A percentile compares a stretch with the other conserved stretches of the same genome.
These are phyloP conservation scores for Meiosimyza platycephala DNA, from an alignment of 2,888 invertebrate species.

Conservation along the genomic window DNA sequence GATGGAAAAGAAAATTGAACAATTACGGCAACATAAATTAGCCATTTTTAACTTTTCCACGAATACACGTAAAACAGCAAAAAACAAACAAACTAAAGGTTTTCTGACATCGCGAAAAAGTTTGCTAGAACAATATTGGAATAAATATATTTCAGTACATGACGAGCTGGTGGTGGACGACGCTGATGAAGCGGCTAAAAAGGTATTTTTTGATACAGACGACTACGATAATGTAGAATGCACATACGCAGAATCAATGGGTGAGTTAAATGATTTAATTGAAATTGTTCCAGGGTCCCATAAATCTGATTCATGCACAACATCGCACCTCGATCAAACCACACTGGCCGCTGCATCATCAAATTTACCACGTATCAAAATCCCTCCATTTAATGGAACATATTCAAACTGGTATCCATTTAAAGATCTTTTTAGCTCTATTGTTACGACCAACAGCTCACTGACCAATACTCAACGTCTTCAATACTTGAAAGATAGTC, in stretches of 20 bases:
- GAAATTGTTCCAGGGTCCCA: not conserved
- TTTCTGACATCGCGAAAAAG: not conserved
- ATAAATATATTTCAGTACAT: slow-evolving; percentile 11
- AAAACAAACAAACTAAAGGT: slow-evolving; percentile 18
- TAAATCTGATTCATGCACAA: not conserved
- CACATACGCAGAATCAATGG: slow-evolving; percentile 26
- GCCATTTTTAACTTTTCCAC: slow-evolving; percentile 2
- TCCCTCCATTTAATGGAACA: slow-evolving; percentile 28
- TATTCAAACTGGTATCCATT: slow-evolving; percentile 25
- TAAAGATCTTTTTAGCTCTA: slow-evolving; percentile 29
- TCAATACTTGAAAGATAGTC: no score
- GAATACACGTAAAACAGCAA: slow-evolving; percentile 6
- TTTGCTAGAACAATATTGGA: slow-evolving; percentile 12
- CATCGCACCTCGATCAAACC: not conserved
- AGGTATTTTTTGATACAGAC: not conserved
- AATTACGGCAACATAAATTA: no score
- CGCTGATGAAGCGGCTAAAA: not conserved
- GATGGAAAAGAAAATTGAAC: no score
- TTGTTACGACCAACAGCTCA: slow-evolving; percentile 4
- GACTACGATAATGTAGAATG: slow-evolving; percentile 6
- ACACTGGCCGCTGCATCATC: not conserved
- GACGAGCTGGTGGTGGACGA: not conserved
- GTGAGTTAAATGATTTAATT: slow-evolving; percentile 11
- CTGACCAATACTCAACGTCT: no score
- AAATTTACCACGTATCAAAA: slow-evolving; percentile 19